phyloP scores from a whole-genome alignment of 2,113 vertebrate genomes.

The Engystomops pustulosus region DNA sequence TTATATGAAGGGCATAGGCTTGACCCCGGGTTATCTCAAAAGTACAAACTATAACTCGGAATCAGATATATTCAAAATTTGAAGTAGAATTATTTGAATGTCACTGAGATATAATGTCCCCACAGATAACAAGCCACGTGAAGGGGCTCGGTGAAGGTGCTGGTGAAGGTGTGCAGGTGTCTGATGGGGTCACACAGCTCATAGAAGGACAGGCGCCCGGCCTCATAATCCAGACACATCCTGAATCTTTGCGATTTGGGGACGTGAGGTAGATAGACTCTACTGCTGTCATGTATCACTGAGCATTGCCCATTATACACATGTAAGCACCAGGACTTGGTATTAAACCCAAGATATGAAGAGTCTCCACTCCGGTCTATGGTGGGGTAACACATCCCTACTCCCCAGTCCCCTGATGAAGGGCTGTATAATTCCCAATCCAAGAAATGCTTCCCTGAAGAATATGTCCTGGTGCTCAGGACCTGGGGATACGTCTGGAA shows the following conservation, averaged over 20 bases:
- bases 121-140: slow-evolving; percentile 21
- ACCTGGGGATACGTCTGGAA: slow-evolving; percentile 18
- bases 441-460: background rate
- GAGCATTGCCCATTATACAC: background rate
- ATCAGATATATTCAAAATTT: too few species aligned
- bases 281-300: background rate
- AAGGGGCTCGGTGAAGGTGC: slow-evolving; percentile 22
- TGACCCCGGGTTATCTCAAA: too few species aligned
- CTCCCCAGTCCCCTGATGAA: background rate
- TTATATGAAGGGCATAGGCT: too few species aligned
- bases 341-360: slow-evolving; percentile 14
- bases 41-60: too few species aligned
- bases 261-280: background rate
- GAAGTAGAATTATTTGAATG: background rate
- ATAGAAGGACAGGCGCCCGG: slow-evolving; percentile 32
- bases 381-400: slow-evolving; percentile 37
- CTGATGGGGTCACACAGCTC: background rate
- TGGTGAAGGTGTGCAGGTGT: slow-evolving; percentile 37
- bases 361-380: background rate
- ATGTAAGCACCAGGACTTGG: slow-evolving; percentile 29
- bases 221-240: slow-evolving; percentile 33
- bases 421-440: background rate
- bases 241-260: background rate
- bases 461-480: background rate
- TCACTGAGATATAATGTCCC: background rate